Evolutionary conservation across 2,888 invertebrate species (phyloP), one percentile per base, ranked within the genome.

Genomic region (Limnephilus rhombicus): DNA sequence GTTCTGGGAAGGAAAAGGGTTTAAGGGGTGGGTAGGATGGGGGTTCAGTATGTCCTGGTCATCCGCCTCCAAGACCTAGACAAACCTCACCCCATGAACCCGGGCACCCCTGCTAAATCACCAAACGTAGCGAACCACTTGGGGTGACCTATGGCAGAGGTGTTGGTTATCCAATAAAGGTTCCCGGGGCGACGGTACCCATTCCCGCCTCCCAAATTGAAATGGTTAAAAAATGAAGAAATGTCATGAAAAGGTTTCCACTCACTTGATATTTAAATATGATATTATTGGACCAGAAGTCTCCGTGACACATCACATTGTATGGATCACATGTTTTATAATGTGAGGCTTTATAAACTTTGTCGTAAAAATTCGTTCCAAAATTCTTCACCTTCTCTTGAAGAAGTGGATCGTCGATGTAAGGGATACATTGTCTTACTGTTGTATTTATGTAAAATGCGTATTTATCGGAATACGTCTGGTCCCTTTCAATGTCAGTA

Each of bases 261-360:
- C 85, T 68, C 95, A 96, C 68, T 95, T 95, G 85, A 94, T 95
- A 92, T 95, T 95, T 93, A 95, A 95, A 93, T 94, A 95, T 93
- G 95, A 95, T 92, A 94, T 95, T 94, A 37, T 90, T 92, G 24
- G 83, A 80, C 93, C 90, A 93, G 49, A 90, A 90, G 41, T 93
- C 92, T 91, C 92, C 93, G 18, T 92, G 91, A 29, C 92, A 92
- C 2, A 92, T 31, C 15, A 91, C 91, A 24, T 88, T 91, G 31
- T 80, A 91, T 3, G 92, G 92, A n/a, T 91, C 83, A 18, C 80
- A 85, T 2, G 37, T 29, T 85, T 80, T 89, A 4, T 91, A 29
- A n/a, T 87, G 5, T 31, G 82, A 53, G 49, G 34, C 80, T 3
- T 53, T 11, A n/a, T 31, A 85, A 41, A 85, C 31, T 80, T 85